Percentiles rank a stretch among this genome's conserved stretches.
phyloP scores from a whole-genome alignment of 1,140 invertebrate genomes.

The Archegozetes longisetosus region DNA sequence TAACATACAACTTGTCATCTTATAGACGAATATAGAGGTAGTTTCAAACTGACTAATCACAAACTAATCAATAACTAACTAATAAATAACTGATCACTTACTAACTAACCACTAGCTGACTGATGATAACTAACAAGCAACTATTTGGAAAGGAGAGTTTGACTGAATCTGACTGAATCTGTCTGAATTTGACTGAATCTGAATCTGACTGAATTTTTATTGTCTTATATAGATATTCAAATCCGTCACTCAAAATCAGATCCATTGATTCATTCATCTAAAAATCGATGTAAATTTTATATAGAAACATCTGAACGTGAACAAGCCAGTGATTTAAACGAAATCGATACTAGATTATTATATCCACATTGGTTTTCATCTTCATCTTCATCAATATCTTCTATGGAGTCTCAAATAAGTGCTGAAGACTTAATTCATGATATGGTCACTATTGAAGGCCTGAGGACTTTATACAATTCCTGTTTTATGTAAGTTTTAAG shows the following conservation, averaged over 20 bases:
- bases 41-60: no score
- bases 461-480: conserved; percentile 48
- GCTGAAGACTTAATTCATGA: conserved; percentile 1
- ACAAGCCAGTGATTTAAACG: background rate
- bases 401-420: background rate
- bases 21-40: no score
- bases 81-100: no score
- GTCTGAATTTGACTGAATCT: no score
- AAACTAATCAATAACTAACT: no score
- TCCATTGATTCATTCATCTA: background rate
- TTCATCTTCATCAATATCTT: background rate
- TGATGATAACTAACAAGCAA: no score
- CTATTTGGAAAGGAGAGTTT: no score
- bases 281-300: background rate
- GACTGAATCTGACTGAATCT: no score
- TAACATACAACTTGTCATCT: no score
- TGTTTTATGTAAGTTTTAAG: conserved; percentile 45
- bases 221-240: background rate
- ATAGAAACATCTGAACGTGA: background rate
- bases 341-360: background rate
- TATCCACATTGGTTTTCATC: background rate
- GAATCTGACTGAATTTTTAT: no score
- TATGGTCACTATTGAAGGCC: conserved; percentile 48
- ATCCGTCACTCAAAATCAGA: background rate
- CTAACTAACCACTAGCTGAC: no score